These are phyloP conservation scores for Acrossocheilus wenchowensis DNA, from an alignment of 2,797 vertebrate species.

Conservation along the genomic window DNA sequence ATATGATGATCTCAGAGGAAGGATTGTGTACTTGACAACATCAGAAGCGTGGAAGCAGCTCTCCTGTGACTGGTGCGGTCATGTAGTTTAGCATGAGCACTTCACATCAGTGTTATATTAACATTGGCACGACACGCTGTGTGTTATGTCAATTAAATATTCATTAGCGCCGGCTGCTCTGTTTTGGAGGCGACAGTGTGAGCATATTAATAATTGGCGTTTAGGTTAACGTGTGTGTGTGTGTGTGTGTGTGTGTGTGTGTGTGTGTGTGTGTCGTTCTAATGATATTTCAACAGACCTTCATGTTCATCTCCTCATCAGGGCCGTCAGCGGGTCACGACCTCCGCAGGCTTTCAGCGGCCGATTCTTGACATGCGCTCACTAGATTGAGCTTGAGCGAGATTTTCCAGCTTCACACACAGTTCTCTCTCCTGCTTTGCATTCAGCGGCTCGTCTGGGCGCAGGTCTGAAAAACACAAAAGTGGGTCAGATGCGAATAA, in stretches of 20 bases:
- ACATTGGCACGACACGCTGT: slow-evolving; percentile 46
- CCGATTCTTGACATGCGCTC: not conserved
- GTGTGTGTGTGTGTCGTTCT: not conserved
- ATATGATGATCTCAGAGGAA: not conserved
- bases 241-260: not conserved
- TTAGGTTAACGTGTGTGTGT: not conserved
- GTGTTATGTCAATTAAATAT: slow-evolving; percentile 54
- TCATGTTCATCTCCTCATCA: not conserved
- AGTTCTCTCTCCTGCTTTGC: not conserved
- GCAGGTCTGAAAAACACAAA: slow-evolving; percentile 27
- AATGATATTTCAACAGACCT: not conserved
- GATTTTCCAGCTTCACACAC: slow-evolving; percentile 16
- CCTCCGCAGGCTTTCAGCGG: not conserved
- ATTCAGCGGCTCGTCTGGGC: not conserved
- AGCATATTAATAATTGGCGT: not conserved
- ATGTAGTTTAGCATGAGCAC: slow-evolving; percentile 30
- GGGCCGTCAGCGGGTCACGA: not conserved
- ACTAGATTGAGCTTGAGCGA: not conserved
- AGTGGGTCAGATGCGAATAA: slow-evolving; percentile 54
- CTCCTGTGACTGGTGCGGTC: slow-evolving; percentile 26
- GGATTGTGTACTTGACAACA: not conserved
- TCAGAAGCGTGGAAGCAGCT: not conserved
- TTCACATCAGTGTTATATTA: slow-evolving; percentile 57
- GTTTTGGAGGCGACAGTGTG: slow-evolving; percentile 35
- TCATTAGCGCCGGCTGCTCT: slow-evolving; percentile 51